Evolutionary conservation across 2,113 vertebrate species (phyloP).

Genomic region (Emydocephalus ijimae): DNA sequence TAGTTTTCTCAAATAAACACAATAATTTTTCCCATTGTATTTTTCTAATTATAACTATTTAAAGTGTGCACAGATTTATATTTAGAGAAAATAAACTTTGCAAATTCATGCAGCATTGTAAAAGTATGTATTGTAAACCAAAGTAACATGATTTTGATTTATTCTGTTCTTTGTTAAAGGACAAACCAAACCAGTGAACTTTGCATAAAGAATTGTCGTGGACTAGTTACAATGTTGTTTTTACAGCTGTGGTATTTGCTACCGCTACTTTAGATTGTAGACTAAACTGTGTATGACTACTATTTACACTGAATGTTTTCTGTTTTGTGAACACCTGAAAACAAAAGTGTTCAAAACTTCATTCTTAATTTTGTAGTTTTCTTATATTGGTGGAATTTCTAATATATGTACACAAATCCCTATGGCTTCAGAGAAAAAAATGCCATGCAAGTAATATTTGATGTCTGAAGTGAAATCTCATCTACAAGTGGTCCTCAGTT

Average conservation of each 20-base stretch:
- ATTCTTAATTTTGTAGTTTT: neutral
- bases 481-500: neutral
- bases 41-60: slow-evolving; percentile 24
- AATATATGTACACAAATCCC: neutral
- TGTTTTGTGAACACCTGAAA: slow-evolving; percentile 38
- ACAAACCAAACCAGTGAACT: neutral
- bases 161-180: slow-evolving; percentile 48
- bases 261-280: neutral
- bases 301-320: neutral
- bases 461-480: no score
- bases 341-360: neutral
- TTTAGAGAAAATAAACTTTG: slow-evolving; percentile 21
- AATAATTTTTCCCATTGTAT: fast-evolving
- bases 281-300: neutral
- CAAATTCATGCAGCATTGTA: neutral
- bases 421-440: neutral
- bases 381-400: neutral
- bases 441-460: neutral
- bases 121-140: neutral
- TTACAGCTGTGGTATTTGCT: slow-evolving; percentile 15
- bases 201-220: slow-evolving; percentile 27
- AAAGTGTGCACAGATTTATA: slow-evolving; percentile 9
- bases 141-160: slow-evolving; percentile 11
- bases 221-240: slow-evolving; percentile 50
- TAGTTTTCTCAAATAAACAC: slow-evolving; percentile 13